These are phyloP conservation scores for Phengaris arion DNA, from an alignment of 2,888 invertebrate species.

Conservation along the genomic window DNA sequence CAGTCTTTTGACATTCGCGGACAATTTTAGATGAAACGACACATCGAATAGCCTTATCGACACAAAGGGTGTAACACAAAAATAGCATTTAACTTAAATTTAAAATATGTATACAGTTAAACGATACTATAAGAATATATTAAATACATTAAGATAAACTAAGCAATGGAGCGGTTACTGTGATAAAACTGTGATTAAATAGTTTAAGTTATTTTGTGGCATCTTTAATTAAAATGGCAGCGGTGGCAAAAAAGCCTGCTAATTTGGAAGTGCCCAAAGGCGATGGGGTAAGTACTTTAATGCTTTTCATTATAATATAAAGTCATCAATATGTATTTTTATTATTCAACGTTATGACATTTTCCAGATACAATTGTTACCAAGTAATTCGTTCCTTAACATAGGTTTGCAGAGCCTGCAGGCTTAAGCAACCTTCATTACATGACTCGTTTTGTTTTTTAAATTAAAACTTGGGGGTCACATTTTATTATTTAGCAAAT, in stretches of 20 bases:
- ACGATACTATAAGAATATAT: conserved; percentile 32
- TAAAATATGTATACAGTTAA: conserved; percentile 28
- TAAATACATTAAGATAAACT: conserved; percentile 7
- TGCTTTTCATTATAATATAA: conserved; percentile 18
- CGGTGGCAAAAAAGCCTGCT: conserved; percentile 62
- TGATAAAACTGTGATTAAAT: conserved; percentile 51
- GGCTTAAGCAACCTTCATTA: too few relatives aligned
- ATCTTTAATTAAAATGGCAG: conserved; percentile 65
- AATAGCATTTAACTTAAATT: conserved; percentile 54
- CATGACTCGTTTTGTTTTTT: too few relatives aligned
- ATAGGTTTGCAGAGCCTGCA: too few relatives aligned
- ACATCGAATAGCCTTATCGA: conserved; percentile 64
- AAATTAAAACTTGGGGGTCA: background rate
- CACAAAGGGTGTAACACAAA: conserved; percentile 52
- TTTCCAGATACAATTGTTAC: background rate
- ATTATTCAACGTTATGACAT: background rate
- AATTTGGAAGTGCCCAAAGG: conserved; percentile 46
- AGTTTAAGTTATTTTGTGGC: conserved; percentile 59
- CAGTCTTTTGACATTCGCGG: conserved; percentile 78
- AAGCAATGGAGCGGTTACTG: conserved; percentile 44
- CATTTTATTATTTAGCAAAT: background rate
- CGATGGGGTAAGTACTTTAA: conserved; percentile 60
- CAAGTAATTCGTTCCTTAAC: background rate
- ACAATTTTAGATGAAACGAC: conserved; percentile 77
- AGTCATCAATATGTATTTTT: conserved; percentile 34